Percentiles rank a stretch among this genome's conserved stretches.
These are phyloP conservation scores for Anguilla anguilla DNA, from an alignment of 2,797 vertebrate species.

Conservation along the genomic window DNA sequence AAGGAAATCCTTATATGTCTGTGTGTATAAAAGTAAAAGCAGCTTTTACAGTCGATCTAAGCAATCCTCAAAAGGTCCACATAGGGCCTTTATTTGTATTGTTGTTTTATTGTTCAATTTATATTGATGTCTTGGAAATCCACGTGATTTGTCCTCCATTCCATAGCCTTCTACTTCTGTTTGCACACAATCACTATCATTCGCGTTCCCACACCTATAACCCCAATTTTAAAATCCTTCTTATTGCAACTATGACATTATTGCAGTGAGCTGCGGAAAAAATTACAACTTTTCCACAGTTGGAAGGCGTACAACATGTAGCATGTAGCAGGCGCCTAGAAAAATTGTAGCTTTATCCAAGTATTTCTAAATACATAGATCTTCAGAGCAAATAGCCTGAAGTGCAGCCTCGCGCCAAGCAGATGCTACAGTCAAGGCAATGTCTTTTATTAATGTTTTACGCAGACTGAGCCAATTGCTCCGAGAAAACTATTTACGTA, in stretches of 20 bases:
- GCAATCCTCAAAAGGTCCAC: background rate
- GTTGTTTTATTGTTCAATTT: background rate
- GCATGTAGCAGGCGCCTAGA: background rate
- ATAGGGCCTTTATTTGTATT: background rate
- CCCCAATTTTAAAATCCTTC: background rate
- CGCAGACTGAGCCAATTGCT: background rate
- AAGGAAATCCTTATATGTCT: background rate
- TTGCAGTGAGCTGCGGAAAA: background rate
- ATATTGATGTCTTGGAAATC: background rate
- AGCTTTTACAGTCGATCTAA: background rate
- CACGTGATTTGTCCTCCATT: no score
- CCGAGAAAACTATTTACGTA: conserved; percentile 5
- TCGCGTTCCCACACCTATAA: background rate
- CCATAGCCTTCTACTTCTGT: background rate
- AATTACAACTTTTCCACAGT: conserved; percentile 8
- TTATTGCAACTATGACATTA: background rate
- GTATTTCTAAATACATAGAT: conserved; percentile 6
- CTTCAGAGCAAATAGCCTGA: conserved; percentile 4
- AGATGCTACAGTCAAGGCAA: background rate
- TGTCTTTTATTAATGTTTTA: conserved; percentile 11
- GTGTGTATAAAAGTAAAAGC: background rate
- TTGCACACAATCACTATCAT: background rate
- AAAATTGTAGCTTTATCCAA: background rate
- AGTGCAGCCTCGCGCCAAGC: background rate
- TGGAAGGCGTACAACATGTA: background rate